Evolutionary conservation across 1,140 invertebrate genomes (phyloP).

Genomic region (Metaphire vulgaris): DNA sequence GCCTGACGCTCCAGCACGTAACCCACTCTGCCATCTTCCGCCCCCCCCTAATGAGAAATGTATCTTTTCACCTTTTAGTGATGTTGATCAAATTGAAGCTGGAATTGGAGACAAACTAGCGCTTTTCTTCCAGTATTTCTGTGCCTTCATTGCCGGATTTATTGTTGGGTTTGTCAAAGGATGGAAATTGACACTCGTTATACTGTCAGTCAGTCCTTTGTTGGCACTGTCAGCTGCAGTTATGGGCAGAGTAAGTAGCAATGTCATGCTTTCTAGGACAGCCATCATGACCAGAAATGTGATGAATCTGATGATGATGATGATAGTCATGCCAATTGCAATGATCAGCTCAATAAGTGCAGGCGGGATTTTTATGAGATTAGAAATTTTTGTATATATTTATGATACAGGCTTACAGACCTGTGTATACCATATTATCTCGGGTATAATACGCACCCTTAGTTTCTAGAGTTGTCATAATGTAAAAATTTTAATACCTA

Average conservation of each 20-base stretch:
- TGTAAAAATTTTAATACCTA: no score
- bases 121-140: conserved; percentile 60
- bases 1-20: no score
- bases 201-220: conserved; percentile 45
- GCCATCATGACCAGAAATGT: no score
- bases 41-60: neutral
- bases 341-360: no score
- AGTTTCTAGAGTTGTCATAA: no score
- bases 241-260: conserved; percentile 41
- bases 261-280: neutral
- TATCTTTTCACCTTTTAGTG: conserved; percentile 56
- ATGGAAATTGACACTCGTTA: conserved; percentile 50
- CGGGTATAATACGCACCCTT: no score
- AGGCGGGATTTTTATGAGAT: no score
- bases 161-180: conserved; percentile 48
- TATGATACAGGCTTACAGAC: no score
- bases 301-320: no score
- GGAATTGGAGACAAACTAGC: conserved; percentile 82
- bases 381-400: no score
- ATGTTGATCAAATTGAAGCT: conserved; percentile 78
- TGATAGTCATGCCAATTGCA: no score
- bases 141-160: conserved; percentile 44
- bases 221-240: conserved; percentile 38
- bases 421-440: no score
- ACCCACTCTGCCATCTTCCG: neutral